Evolutionary conservation across 2,113 vertebrate species (phyloP).

Genomic region (Psilopsiagon aymara): DNA sequence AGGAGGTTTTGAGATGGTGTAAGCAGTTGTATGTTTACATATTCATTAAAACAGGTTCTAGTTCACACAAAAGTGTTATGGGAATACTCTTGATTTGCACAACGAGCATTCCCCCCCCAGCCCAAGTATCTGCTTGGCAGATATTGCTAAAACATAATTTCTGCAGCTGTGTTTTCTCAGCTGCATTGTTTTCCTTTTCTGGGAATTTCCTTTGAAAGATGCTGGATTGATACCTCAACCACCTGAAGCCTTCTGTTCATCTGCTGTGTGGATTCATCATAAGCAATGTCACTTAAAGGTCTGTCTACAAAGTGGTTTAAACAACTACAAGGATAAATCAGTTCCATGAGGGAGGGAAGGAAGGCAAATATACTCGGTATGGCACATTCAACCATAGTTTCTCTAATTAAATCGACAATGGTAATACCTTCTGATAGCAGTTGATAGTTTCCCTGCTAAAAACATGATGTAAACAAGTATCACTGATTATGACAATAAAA

Average conservation of each 20-base stretch:
- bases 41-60: not conserved
- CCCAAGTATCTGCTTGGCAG: not conserved
- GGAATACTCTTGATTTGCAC: not conserved
- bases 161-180: slow-evolving; percentile 7
- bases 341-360: not conserved
- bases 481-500: not conserved
- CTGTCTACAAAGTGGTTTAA: not conserved
- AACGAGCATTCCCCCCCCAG: not conserved
- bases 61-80: not conserved
- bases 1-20: not conserved
- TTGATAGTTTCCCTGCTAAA: not conserved
- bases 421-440: not conserved
- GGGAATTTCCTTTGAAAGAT: not conserved
- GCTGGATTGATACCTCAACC: not conserved
- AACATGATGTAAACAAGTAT: not conserved
- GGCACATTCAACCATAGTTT: not conserved
- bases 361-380: not conserved
- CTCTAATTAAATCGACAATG: not conserved
- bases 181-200: not conserved
- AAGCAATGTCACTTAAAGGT: not conserved
- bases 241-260: not conserved
- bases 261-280: not conserved
- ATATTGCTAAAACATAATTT: not conserved
- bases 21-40: not conserved
- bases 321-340: not conserved